These are phyloP conservation scores for Caenorhabditis macrosperma DNA, from an alignment of 2,888 invertebrate genomes.

Conservation along the genomic window DNA sequence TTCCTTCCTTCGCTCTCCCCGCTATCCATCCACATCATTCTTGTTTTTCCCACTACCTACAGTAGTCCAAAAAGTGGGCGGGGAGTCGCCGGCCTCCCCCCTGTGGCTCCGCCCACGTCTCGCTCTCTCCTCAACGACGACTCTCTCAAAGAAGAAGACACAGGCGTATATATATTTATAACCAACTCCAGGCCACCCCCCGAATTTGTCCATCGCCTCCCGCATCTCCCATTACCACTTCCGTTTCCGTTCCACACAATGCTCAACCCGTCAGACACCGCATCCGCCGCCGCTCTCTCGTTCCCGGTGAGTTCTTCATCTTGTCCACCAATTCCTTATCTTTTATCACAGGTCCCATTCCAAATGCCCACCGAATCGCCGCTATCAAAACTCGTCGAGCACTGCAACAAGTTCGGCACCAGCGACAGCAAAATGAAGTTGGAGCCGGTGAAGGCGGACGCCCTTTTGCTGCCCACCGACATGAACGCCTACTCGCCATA, in stretches of 20 bases:
- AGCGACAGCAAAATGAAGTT: conserved; percentile 27
- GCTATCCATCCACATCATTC: conserved; percentile 3
- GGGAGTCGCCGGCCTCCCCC: conserved; percentile 19
- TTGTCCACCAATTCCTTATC: not conserved
- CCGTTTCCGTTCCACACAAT: conserved; percentile 21
- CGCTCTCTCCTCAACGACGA: conserved; percentile 1
- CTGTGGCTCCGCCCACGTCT: not conserved
- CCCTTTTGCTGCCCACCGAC: conserved; percentile 38
- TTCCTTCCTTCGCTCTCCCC: not conserved
- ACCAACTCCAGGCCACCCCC: not conserved
- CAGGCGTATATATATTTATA: not conserved
- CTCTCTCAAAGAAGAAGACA: not conserved
- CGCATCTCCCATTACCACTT: conserved; percentile 5
- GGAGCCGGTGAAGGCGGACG: conserved; percentile 18
- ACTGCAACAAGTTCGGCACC: conserved; percentile 49
- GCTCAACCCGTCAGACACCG: conserved; percentile 34
- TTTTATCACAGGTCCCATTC: conserved; percentile 24
- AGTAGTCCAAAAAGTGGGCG: conserved; percentile 32
- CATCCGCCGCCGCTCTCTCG: conserved; percentile 20
- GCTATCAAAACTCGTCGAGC: conserved; percentile 53
- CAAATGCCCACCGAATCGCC: conserved; percentile 45
- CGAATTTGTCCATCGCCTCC: too few species aligned
- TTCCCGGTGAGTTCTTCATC: conserved; percentile 29
- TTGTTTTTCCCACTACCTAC: conserved; percentile 27
- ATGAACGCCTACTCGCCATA: conserved; percentile 51